phyloP scores from a whole-genome alignment of 2,888 invertebrate genomes.

The Drosophila putrida region DNA sequence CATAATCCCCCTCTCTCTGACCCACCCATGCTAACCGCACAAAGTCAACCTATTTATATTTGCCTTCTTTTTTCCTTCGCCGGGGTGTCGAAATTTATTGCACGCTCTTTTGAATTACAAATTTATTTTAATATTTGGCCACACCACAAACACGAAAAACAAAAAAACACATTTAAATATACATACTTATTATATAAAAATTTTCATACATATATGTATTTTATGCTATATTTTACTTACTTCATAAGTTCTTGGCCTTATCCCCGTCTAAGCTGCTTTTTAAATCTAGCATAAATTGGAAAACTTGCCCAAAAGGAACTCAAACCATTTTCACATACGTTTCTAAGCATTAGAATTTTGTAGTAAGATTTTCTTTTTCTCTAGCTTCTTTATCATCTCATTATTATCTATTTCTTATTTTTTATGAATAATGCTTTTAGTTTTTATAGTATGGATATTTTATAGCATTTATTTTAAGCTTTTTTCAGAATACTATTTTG shows the following conservation, averaged over 20 bases:
- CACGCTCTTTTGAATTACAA: constrained; percentile 72
- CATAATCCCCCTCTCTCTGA: background rate
- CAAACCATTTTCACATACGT: too few species aligned
- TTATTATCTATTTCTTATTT: too few species aligned
- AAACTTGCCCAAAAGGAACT: background rate
- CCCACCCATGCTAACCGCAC: constrained; percentile 18
- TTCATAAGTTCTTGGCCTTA: background rate
- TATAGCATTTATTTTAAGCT: too few species aligned
- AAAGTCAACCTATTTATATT: constrained; percentile 72
- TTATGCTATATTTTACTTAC: background rate
- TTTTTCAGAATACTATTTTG: too few species aligned
- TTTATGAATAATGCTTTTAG: too few species aligned
- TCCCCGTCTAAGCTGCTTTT: background rate
- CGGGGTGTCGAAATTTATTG: constrained; percentile 68
- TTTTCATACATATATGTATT: constrained; percentile 11
- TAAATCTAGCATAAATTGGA: background rate
- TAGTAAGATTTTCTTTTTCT: too few species aligned
- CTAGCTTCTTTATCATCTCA: too few species aligned
- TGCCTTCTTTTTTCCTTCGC: background rate
- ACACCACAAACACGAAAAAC: constrained; percentile 14
- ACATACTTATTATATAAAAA: constrained; percentile 7
- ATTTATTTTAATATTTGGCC: constrained; percentile 73
- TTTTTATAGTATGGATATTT: too few species aligned
- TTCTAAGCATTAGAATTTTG: too few species aligned
- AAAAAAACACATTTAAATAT: constrained; percentile 39